These are phyloP conservation scores for Cryptocheilus praepositus DNA, from an alignment of 2,888 invertebrate genomes.

Conservation along the genomic window DNA sequence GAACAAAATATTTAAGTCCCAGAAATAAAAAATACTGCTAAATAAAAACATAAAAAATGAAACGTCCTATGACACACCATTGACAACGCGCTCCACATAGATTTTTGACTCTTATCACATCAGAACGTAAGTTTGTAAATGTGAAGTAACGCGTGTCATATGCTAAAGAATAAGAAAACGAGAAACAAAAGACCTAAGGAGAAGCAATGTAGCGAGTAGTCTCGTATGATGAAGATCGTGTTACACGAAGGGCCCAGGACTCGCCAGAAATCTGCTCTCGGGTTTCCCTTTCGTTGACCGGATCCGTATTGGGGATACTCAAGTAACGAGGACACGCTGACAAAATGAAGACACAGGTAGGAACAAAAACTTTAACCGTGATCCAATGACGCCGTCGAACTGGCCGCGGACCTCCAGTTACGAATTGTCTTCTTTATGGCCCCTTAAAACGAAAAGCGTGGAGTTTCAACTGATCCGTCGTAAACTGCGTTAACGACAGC, in stretches of 20 bases:
- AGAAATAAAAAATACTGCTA: no score
- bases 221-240: constrained; percentile 43
- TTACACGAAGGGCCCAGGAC: constrained; percentile 40
- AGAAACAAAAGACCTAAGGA: neutral
- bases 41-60: no score
- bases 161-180: neutral
- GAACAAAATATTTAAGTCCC: no score
- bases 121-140: no score
- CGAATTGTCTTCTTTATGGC: constrained; percentile 18
- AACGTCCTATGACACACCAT: no score
- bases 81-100: no score
- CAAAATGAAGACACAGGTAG: constrained; percentile 30
- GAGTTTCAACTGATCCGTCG: no score
- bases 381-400: constrained; percentile 40
- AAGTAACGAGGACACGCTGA: constrained; percentile 36
- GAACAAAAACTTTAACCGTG: constrained; percentile 33
- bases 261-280: constrained; percentile 51
- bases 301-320: constrained; percentile 29
- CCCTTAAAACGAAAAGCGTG: neutral
- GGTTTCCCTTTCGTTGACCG: constrained; percentile 45
- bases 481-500: no score
- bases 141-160: no score
- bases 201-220: neutral
- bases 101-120: no score
- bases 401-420: constrained; percentile 13